Evolutionary conservation across 2,113 vertebrate genomes (phyloP).

Genomic region (Odobenus rosmarus): DNA sequence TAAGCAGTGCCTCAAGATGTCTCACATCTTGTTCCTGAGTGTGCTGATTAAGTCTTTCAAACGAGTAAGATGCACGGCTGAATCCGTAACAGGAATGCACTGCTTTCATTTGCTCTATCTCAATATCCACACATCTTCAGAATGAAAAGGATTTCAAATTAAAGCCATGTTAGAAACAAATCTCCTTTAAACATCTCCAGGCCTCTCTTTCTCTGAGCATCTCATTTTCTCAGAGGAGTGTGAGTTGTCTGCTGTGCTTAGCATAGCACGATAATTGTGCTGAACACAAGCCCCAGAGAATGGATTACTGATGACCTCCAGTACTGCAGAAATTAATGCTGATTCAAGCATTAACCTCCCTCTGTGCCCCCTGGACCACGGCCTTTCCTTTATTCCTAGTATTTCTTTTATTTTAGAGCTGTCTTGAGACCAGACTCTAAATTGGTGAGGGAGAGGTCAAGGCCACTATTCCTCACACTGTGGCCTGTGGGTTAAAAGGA

Average conservation of each 20-base stretch:
- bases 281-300: conserved; percentile 8
- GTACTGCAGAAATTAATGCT: conserved; percentile 52
- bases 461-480: background rate
- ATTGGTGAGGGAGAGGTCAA: background rate
- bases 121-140: conserved; percentile 68
- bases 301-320: conserved; percentile 65
- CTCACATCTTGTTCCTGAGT: conserved; percentile 69
- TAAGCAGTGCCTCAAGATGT: conserved; percentile 46
- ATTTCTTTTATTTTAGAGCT: conserved; percentile 35
- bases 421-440: background rate
- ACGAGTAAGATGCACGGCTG: conserved; percentile 36
- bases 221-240: conserved; percentile 54
- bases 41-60: conserved; percentile 71
- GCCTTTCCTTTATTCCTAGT: background rate
- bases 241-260: conserved; percentile 68
- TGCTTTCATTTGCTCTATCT: conserved; percentile 67
- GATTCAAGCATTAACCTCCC: background rate
- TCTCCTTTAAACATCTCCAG: conserved; percentile 78
- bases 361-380: background rate
- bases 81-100: conserved; percentile 21
- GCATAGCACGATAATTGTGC: conserved; percentile 25
- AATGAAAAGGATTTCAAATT: conserved; percentile 83
- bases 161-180: conserved; percentile 79
- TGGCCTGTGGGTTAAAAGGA: background rate
- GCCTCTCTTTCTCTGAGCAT: conserved; percentile 48